Evolutionary conservation across 1,140 invertebrate species (phyloP), one percentile per base, ranked within the genome.

Genomic region (Neoseiulus cucumeris): DNA sequence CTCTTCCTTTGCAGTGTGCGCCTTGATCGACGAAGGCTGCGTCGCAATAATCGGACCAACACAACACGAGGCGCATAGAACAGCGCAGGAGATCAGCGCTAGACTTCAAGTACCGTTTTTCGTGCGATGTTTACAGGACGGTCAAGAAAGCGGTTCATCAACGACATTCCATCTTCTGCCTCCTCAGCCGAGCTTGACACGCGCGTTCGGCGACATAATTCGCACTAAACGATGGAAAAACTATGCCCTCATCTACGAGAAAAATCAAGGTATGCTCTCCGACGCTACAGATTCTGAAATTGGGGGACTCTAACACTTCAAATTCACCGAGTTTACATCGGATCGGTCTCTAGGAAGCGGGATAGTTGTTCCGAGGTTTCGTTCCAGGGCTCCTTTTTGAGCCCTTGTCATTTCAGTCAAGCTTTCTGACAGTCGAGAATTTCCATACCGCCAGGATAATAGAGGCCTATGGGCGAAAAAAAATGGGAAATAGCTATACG

Each of bases 161-260:
- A 59, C 51, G 6, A 29, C 25, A 4, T 59, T 95, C 70, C 92
- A 92, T 78, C 80, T 95, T 25, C 91, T 90, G 77, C 91, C 91
- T 0, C 87, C 93, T 78, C 88, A 89, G 12, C 85, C 85, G 65
- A 85, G 86, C 20, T 77, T 94, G 22, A 89, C 89, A 67, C 84
- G 86, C 80, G 89, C 89, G 14, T 92, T 89, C 75, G 84, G 88
- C 44, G 89, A 92, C 79, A 77, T 93, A 65, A 84, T 93, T 39
- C 82, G 85, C 73, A 82, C 85, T 42, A 89, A 86, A 83, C 84
- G 84, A 25, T 95, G 91, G 91, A 87, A 86, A 74, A 85, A 84
- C 20, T 94, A 93, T 73, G 91, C 89, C 9, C 89, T 95, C 68
- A 86, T 95, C 66, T 94, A 93, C 74, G 91, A 94, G 76, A 88